Conservation (phyloP, 2,888 invertebrate genomes). For the Macrosoma leucophasiata region DNA sequence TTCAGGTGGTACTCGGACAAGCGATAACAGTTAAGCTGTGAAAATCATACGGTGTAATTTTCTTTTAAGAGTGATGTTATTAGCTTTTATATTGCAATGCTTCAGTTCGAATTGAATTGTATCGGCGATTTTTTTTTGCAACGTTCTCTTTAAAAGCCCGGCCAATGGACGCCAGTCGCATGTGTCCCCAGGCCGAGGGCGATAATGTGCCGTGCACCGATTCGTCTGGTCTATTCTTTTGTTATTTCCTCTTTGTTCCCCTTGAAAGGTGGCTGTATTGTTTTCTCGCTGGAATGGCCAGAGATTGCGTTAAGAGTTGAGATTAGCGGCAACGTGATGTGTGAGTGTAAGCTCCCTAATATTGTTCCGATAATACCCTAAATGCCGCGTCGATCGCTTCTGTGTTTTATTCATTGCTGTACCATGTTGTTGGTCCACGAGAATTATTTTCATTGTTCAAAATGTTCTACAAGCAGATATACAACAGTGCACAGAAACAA, state of each 20-base stretch:
- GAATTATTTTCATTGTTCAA: no score
- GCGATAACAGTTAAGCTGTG: neutral
- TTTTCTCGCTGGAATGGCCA: conserved; percentile 59
- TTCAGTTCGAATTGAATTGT: conserved; percentile 27
- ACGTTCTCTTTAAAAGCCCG: conserved; percentile 45
- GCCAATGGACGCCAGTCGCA: conserved; percentile 44
- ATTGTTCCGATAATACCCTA: conserved; percentile 17
- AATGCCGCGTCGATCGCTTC: no score
- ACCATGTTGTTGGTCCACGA: no score
- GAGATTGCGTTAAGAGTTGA: conserved; percentile 68
- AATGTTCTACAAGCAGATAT: no score
- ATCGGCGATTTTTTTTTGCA: conserved; percentile 38
- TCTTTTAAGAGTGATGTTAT: conserved; percentile 22
- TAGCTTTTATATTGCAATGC: conserved; percentile 29
- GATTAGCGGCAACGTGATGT: conserved; percentile 68
- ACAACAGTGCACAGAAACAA: no score
- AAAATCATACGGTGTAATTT: conserved; percentile 6
- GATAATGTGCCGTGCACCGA: conserved; percentile 55
- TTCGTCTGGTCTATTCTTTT: conserved; percentile 65
- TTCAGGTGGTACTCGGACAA: conserved; percentile 37
- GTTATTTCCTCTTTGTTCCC: conserved; percentile 64
- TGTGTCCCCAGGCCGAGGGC: conserved; percentile 40
- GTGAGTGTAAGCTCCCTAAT: conserved; percentile 54
- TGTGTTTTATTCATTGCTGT: neutral
- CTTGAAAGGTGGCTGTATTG: conserved; percentile 65